Evolutionary conservation across 2,797 vertebrate species (phyloP), one percentile per base, ranked within the genome.

Genomic region (Clarias platycephalus): DNA sequence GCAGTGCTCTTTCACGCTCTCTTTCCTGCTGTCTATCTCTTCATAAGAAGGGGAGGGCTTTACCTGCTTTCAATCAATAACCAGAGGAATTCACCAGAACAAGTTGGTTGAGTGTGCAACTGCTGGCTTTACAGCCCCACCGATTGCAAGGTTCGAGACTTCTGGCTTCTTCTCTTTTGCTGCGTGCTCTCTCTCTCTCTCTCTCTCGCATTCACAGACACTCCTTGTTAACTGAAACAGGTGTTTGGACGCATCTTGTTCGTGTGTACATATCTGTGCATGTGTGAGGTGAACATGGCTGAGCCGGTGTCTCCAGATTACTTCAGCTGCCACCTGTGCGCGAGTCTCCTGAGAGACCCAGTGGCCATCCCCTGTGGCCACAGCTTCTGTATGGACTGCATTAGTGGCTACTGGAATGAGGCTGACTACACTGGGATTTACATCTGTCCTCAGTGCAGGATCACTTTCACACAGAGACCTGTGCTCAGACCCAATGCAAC

Each of bases 351-450:
- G 86, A 89, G 78, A 89, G 92, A 95, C 83, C 96, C 96, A 0
- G 95, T 96, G 92, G 96, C 96, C 1, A 96, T 96, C 0, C 94
- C 95, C 66, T 97, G 96, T 0, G 95, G 96, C n/a, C 96, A 97
- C 93, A 97, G 95, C 84, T 97, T 96, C 93, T 97, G 96, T 64
- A 96, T 96, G 95, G 91, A 94, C 90, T 97, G 96, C 90, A 96
- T 97, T 87, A 95, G 95, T 6, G 92, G 91, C 80, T 96, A 96
- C 93, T 97, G 96, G 95, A 95, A 97, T 24, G 95, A 96, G 81
- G 93, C 94, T 0, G 91, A 95, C 87, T 89, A 91, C 89, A 95
- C 95, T 0, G 94, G 95, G 86, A 94, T 93, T 55, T 95, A 95
- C 87, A 95, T 95, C 86, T 96, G 96, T 84, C 96, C 97, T 13